Evolutionary conservation across 2,113 vertebrate genomes (phyloP).

Genomic region (Camelus dromedarius): DNA sequence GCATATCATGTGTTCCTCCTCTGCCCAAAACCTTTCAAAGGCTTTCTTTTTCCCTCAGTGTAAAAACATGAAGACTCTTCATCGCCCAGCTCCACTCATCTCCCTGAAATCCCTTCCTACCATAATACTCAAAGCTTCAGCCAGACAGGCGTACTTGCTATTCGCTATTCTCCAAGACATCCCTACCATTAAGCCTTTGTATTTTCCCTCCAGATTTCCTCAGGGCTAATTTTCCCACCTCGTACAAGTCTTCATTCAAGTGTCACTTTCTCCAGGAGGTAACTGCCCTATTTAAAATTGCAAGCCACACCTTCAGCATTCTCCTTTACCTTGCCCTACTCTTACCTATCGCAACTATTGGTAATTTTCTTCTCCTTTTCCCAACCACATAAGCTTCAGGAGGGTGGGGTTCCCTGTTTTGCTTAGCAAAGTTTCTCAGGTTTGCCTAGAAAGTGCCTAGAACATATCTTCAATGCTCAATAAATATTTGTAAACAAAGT

Average conservation of each 20-base stretch:
- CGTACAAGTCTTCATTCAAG: background rate
- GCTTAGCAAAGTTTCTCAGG: background rate
- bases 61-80: background rate
- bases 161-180: background rate
- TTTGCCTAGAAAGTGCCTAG: background rate
- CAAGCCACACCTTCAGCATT: background rate
- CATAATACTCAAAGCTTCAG: too few relatives aligned
- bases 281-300: background rate
- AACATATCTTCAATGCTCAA: background rate
- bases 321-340: background rate
- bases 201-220: background rate
- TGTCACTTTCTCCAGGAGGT: background rate
- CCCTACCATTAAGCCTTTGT: rapidly evolving
- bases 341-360: background rate
- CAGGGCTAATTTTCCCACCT: background rate
- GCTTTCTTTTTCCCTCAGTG: background rate
- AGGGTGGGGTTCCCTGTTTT: background rate
- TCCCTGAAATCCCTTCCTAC: background rate
- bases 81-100: rapidly evolving
- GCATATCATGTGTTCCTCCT: background rate
- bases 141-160: background rate
- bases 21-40: background rate
- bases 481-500: background rate
- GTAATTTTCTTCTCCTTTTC: background rate
- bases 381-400: background rate